Conservation (phyloP, 92 coral and sea anemone species). For the Actinostola sp. region DNA sequence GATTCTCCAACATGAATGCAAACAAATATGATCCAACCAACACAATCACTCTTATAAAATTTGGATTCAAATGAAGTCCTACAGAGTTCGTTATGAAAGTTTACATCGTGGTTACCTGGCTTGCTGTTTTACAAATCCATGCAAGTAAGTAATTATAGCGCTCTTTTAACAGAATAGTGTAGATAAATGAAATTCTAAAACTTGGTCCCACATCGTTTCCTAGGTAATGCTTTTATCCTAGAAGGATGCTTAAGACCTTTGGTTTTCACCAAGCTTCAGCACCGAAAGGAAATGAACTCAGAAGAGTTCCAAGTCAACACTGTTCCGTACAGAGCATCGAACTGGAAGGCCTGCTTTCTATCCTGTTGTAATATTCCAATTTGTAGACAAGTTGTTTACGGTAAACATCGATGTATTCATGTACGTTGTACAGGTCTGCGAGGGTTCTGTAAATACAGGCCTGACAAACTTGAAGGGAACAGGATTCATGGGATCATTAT, state of each 20-base stretch:
- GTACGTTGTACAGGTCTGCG: conserved; percentile 6
- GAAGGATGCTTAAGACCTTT: conserved; percentile 3
- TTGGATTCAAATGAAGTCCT: too few relatives aligned
- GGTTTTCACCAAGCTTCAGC: conserved; percentile 6
- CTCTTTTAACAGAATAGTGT: background rate
- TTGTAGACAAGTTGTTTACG: conserved; percentile 16
- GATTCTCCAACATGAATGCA: too few relatives aligned
- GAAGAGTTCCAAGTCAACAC: background rate
- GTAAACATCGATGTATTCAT: background rate
- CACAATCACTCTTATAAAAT: too few relatives aligned
- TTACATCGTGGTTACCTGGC: too few relatives aligned
- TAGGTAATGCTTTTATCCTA: conserved; percentile 14
- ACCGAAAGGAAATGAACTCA: background rate
- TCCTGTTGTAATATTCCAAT: conserved; percentile 16
- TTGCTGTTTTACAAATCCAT: too few relatives aligned
- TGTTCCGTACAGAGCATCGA: background rate
- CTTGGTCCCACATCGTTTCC: background rate
- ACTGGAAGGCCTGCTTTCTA: conserved; percentile 22
- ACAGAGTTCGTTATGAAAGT: too few relatives aligned
- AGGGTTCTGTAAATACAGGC: conserved; percentile 42
- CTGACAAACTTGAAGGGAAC: background rate
- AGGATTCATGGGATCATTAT: conserved; percentile 20
- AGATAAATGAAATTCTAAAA: background rate
- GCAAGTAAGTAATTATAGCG: background rate
- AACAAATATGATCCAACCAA: too few relatives aligned